Evolutionary conservation across 2,888 invertebrate genomes (phyloP), one percentile per base, ranked within the genome.

Genomic region (Protonemura montana): DNA sequence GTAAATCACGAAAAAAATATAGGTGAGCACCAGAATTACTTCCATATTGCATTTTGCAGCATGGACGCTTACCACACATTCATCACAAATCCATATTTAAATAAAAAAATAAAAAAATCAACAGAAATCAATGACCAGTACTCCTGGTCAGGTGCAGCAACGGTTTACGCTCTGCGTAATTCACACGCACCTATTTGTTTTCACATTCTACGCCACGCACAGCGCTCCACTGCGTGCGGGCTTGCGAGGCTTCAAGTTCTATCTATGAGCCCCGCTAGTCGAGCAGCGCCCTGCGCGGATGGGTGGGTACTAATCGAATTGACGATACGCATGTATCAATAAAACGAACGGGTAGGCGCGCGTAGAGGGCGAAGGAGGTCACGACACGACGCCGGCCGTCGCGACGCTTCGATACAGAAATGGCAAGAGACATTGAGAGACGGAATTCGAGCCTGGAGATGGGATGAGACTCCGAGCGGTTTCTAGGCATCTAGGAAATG

Each of bases 221-320:
- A 10, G 3, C 13, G 59, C 59, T 10, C 59, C 6, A 21, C 2
- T 10, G 16, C 16, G 16, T 59, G 59, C 13, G 21, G 59, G 16
- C 16, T 21, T 13, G 59, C 13, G 21, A 21, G 1, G 59, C 59
- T 59, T 21, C 21, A 21, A 21, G 21, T 59, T 59, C 16, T 59
- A 59, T 16, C 59, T 59, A 21, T n/a, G 59, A 59, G 59, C 59
- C 35, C 59, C 59, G 59, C 59, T 35, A 3, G 27, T 78, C 78
- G 5, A 7, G 77, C 26, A 26, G 7, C 28, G 25, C 78, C 26
- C 78, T 10, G 25, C 78, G 26, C 78, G 27, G 78, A 30, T 81
- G 81, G 81, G 27, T 81, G 28, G 30, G 27, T 81, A 82, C 82
- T 82, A 82, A 82, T 82, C 82, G 82, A 82, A 82, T 82, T 26